Evolutionary conservation across 2,888 invertebrate species (phyloP).

Genomic region (Philaethria dido): DNA sequence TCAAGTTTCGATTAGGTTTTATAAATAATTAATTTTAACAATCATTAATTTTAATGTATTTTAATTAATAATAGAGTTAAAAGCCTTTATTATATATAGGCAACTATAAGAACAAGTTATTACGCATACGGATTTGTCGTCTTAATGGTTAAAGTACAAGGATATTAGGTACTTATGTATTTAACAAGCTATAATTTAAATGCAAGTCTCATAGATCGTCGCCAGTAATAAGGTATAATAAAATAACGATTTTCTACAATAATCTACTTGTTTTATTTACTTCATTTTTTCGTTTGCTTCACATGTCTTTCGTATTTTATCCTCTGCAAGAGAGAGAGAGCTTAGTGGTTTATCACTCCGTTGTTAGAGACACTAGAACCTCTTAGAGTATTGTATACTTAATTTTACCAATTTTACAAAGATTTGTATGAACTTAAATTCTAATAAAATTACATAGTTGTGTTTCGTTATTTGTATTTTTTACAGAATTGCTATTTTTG

Average conservation of each 20-base stretch:
- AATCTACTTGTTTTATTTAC: slow-evolving; percentile 1
- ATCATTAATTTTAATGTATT: too few species aligned
- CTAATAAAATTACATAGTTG: too few species aligned
- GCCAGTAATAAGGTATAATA: slow-evolving; percentile 22
- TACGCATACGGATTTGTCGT: not conserved
- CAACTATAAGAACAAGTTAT: not conserved
- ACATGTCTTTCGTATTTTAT: not conserved
- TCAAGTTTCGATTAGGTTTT: too few species aligned
- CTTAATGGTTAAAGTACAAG: not conserved
- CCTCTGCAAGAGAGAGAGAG: not conserved
- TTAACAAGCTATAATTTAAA: slow-evolving; percentile 12
- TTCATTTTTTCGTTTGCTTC: not conserved
- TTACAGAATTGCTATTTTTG: too few species aligned
- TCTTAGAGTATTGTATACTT: too few species aligned
- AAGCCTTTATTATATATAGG: not conserved
- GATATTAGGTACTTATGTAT: slow-evolving; percentile 6
- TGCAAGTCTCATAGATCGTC: slow-evolving; percentile 32
- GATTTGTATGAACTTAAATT: too few species aligned
- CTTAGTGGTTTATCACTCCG: too few species aligned
- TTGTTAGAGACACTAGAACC: too few species aligned
- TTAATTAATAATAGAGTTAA: too few species aligned
- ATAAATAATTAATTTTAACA: too few species aligned
- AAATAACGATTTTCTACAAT: slow-evolving; percentile 35
- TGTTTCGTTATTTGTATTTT: too few species aligned
- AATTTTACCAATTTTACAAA: too few species aligned